Evolutionary conservation across 2,888 invertebrate genomes (phyloP).

Genomic region (Anoncus sp.): DNA sequence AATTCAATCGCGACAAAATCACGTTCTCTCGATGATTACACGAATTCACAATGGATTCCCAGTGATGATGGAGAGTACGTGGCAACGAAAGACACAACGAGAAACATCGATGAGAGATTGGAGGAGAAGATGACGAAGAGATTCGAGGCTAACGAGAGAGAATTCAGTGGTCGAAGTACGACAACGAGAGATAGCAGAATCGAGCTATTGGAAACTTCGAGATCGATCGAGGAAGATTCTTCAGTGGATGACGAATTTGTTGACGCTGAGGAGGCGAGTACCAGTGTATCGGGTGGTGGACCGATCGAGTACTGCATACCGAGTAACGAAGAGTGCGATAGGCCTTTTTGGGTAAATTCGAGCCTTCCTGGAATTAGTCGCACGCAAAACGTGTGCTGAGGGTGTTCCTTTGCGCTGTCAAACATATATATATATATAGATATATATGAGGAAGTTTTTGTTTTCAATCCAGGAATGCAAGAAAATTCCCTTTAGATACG

Average conservation of each 20-base stretch:
- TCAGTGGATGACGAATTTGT: slow-evolving; percentile 72
- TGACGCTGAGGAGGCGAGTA: slow-evolving; percentile 73
- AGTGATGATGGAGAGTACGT: not conserved
- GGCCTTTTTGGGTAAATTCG: slow-evolving; percentile 81
- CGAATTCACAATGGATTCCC: slow-evolving; percentile 28
- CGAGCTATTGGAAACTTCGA: slow-evolving; percentile 6
- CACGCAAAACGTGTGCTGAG: slow-evolving; percentile 15
- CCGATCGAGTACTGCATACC: slow-evolving; percentile 78
- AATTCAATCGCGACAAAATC: slow-evolving; percentile 72
- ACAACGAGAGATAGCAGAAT: slow-evolving; percentile 48
- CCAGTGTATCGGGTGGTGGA: slow-evolving; percentile 67
- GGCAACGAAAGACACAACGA: slow-evolving; percentile 4
- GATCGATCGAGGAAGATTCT: slow-evolving; percentile 71
- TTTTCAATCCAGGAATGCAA: not conserved
- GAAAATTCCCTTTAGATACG: not conserved
- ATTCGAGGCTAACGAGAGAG: slow-evolving; percentile 40
- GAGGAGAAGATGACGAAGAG: slow-evolving; percentile 21
- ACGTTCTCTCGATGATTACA: slow-evolving; percentile 72
- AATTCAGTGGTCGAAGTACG: slow-evolving; percentile 60
- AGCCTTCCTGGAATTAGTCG: slow-evolving; percentile 42
- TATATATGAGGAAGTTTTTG: not conserved
- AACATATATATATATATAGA: no score
- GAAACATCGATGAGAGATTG: slow-evolving; percentile 6
- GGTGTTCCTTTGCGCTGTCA: not conserved
- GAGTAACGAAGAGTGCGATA: slow-evolving; percentile 72